phyloP scores from a whole-genome alignment of 2,113 vertebrate species.

The Turnix velox region DNA sequence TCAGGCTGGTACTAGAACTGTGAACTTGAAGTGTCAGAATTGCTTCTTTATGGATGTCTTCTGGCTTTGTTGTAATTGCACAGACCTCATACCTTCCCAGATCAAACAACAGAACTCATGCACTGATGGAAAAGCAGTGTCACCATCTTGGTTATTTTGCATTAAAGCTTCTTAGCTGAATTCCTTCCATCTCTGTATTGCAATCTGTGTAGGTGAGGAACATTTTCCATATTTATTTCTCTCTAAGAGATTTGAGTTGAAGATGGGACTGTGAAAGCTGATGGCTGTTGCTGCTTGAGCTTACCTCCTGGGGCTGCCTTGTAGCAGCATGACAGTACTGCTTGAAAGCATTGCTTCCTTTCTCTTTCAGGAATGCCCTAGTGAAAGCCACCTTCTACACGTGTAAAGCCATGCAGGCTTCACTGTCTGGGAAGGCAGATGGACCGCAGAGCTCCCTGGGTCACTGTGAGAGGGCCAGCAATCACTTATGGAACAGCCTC shows the following conservation, averaged over 20 bases:
- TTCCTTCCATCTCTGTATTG: not conserved
- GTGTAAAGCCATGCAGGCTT: constrained; percentile 90
- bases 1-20: not conserved
- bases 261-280: not conserved
- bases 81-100: not conserved
- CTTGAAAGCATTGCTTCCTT: not conserved
- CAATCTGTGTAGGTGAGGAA: not conserved
- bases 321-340: not conserved
- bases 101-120: not conserved
- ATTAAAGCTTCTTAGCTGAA: not conserved
- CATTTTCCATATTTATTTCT: not conserved
- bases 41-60: not conserved
- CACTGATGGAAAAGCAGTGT: not conserved
- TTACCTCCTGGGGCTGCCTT: not conserved
- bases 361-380: constrained; percentile 82
- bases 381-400: constrained; percentile 85
- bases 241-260: not conserved
- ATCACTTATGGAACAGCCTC: constrained; percentile 86
- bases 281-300: not conserved
- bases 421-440: constrained; percentile 84
- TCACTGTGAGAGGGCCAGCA: constrained; percentile 89
- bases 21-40: not conserved
- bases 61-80: not conserved
- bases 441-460: constrained; percentile 77
- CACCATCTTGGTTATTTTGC: not conserved